Conservation (phyloP, 2,113 vertebrate genomes). For the Erythrolamprus reginae region DNA sequence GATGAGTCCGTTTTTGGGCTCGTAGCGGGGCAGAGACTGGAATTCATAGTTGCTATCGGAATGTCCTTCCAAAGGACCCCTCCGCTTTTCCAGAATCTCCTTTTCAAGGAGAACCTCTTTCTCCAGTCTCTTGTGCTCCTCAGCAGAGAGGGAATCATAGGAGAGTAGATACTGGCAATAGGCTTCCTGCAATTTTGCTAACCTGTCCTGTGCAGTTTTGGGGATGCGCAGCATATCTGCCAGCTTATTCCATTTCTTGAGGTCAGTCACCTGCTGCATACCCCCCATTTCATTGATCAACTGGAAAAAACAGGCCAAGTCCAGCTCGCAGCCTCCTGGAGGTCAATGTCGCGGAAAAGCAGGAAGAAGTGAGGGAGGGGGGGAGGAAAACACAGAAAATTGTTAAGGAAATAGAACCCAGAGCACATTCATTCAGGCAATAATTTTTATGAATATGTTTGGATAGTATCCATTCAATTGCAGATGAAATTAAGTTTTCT, state of each 20-base stretch:
- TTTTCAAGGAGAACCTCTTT: conserved; percentile 93
- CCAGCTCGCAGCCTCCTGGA: conserved; percentile 92
- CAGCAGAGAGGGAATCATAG: conserved; percentile 87
- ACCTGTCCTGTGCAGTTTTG: conserved; percentile 94
- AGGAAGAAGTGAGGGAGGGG: conserved; percentile 25
- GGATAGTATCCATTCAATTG: not conserved
- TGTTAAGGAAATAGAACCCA: not conserved
- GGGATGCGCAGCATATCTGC: conserved; percentile 96
- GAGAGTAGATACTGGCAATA: conserved; percentile 99
- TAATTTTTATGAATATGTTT: not conserved
- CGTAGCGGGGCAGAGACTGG: conserved; percentile 88
- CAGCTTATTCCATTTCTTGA: conserved; percentile 99
- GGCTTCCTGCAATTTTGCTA: conserved; percentile 98
- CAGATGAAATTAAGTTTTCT: not conserved
- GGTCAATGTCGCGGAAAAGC: not conserved
- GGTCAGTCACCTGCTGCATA: conserved; percentile 99
- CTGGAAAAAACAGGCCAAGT: conserved; percentile 97
- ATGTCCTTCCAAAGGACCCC: conserved; percentile 92
- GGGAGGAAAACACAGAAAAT: conserved; percentile 34
- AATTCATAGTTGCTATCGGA: conserved; percentile 76
- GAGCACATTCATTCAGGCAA: fast-evolving
- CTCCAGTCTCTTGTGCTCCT: conserved; percentile 89
- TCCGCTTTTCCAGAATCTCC: conserved; percentile 85
- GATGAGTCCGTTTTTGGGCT: conserved; percentile 87
- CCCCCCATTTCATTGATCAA: conserved; percentile 98